phyloP scores from a whole-genome alignment of 2,113 vertebrate species.

The Phyllopteryx taeniolatus region DNA sequence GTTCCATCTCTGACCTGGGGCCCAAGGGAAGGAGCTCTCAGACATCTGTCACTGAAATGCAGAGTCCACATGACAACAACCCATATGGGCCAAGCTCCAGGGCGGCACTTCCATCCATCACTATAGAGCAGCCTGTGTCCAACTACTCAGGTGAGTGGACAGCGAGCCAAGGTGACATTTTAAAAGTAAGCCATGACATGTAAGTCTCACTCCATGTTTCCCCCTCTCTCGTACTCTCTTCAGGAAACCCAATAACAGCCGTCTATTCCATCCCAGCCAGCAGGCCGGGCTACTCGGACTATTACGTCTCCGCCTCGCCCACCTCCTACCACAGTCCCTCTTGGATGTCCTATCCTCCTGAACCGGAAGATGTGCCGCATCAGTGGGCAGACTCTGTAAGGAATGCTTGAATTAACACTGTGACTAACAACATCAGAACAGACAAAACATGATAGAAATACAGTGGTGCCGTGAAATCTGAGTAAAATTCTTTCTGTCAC shows the following conservation, averaged over 20 bases:
- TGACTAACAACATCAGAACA: not conserved
- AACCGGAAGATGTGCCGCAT: constrained; percentile 83
- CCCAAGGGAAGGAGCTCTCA: constrained; percentile 85
- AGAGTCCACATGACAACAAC: constrained; percentile 77
- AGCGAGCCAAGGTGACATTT: constrained; percentile 15
- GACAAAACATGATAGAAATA: not conserved
- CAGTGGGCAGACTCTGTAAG: constrained; percentile 97
- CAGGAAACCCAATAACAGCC: constrained; percentile 94
- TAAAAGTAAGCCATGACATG: constrained; percentile 1
- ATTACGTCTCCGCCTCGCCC: constrained; percentile 89
- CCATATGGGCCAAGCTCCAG: constrained; percentile 77
- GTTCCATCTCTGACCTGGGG: constrained; percentile 91
- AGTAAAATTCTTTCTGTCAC: not conserved
- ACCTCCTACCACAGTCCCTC: constrained; percentile 89
- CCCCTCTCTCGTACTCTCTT: not conserved
- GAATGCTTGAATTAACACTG: constrained; percentile 22
- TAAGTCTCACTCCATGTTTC: constrained; percentile 3
- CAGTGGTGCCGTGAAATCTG: not conserved
- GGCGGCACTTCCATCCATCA: constrained; percentile 79
- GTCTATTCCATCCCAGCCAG: constrained; percentile 95
- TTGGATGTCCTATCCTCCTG: constrained; percentile 95
- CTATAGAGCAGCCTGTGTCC: constrained; percentile 83
- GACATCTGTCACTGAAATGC: constrained; percentile 78
- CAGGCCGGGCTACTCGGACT: constrained; percentile 86
- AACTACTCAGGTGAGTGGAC: constrained; percentile 88